Conservation (phyloP, 1,140 invertebrate genomes). For the Drosophila pectinifera region DNA sequence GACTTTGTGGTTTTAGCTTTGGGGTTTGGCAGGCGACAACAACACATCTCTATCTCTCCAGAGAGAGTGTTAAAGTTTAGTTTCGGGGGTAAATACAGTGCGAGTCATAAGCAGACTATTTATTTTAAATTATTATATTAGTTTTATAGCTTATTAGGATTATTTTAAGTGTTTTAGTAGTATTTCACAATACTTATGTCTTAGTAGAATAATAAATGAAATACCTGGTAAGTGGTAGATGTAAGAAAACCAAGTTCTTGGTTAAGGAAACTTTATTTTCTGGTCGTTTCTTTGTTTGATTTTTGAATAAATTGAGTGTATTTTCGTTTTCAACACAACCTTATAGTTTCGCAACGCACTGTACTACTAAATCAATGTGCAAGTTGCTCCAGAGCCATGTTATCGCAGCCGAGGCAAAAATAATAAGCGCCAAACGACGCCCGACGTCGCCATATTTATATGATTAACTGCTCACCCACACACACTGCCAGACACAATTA, state of each 20-base stretch:
- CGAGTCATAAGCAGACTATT: neutral
- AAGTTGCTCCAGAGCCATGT: conserved; percentile 62
- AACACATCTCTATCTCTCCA: conserved; percentile 24
- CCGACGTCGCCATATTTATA: conserved; percentile 81
- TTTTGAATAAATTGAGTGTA: neutral
- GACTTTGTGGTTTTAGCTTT: conserved; percentile 84
- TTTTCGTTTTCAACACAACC: too few relatives aligned
- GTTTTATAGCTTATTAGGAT: neutral
- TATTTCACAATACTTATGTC: neutral
- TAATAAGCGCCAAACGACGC: conserved; percentile 69
- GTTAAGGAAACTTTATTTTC: neutral
- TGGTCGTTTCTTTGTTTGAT: too few relatives aligned
- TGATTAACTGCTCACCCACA: conserved; percentile 78
- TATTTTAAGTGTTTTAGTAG: neutral
- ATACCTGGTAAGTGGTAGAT: neutral
- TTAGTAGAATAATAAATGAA: neutral
- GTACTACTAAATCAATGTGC: conserved; percentile 68
- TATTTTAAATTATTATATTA: neutral
- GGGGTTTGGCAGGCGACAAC: conserved; percentile 56
- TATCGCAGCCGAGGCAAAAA: conserved; percentile 77
- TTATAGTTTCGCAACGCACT: conserved; percentile 5
- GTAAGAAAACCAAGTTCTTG: too few relatives aligned
- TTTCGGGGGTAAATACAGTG: conserved; percentile 40
- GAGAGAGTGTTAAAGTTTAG: conserved; percentile 63
- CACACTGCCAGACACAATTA: conserved; percentile 53